These are phyloP conservation scores for Ooceraea biroi DNA, from an alignment of 1,140 invertebrate species.

Conservation along the genomic window DNA sequence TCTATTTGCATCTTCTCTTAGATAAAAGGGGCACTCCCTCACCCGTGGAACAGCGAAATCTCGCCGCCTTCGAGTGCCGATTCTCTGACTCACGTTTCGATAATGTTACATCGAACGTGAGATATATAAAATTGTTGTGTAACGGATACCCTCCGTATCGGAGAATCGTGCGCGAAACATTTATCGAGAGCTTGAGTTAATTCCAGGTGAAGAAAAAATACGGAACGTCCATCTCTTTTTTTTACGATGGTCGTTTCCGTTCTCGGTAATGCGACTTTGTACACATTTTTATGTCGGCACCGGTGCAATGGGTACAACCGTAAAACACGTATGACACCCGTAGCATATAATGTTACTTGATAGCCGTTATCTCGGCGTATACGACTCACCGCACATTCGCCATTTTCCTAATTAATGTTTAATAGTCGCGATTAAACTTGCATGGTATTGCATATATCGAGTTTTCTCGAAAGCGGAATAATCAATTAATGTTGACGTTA, in stretches of 20 bases:
- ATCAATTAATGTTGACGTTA: not conserved
- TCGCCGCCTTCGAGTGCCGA: not conserved
- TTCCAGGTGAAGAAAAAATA: slow-evolving; percentile 47
- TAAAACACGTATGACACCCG: slow-evolving; percentile 79
- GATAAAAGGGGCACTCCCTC: slow-evolving; percentile 54
- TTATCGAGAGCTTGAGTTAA: slow-evolving; percentile 42
- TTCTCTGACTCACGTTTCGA: not conserved
- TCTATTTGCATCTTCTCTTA: slow-evolving; percentile 68
- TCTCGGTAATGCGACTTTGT: slow-evolving; percentile 67
- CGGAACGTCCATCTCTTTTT: slow-evolving; percentile 61
- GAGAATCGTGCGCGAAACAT: slow-evolving; percentile 6
- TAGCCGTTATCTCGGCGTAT: slow-evolving; percentile 75
- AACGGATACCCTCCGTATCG: not conserved
- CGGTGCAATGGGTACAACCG: slow-evolving; percentile 67
- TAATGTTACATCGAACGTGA: not conserved
- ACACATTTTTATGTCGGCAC: slow-evolving; percentile 70
- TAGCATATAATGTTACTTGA: slow-evolving; percentile 77
- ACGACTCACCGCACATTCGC: slow-evolving; percentile 64
- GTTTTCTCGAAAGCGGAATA: no score
- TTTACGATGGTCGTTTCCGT: slow-evolving; percentile 71
- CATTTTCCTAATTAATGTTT: slow-evolving; percentile 80
- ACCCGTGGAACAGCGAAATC: not conserved
- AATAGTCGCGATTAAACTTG: slow-evolving; percentile 70
- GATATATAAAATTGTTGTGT: no score
- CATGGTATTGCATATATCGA: slow-evolving; percentile 52